Evolutionary conservation across 2,113 vertebrate genomes (phyloP), one percentile per base, ranked within the genome.

Genomic region (Poeciliopsis retropinna): DNA sequence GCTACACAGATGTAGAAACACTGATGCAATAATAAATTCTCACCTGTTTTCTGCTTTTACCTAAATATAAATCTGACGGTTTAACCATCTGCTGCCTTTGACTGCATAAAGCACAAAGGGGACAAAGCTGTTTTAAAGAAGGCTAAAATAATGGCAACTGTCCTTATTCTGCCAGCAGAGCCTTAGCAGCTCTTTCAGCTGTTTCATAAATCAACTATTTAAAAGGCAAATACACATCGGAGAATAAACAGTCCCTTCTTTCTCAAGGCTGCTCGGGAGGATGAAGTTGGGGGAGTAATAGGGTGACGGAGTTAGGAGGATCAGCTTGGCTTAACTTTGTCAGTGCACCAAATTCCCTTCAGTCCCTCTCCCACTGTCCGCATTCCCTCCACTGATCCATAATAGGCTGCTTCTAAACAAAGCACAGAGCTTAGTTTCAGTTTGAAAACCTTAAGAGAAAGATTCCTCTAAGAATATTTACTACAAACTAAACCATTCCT

Each of bases 201-300:
- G 29, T 81, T 82, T 71, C 28, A 86, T 87, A 73, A 75, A 86
- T 86, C 73, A 75, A 31, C 60, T 71, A 75, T 78, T 81, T 81
- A 76, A 85, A 75, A 74, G 60, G 72, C 69, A 75, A 63, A 66
- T 76, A 63, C 60, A 70, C 64, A 65, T 72, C 67, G 34, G 31
- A 67, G 75, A 60, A 69, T 83, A 85, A 85, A 83, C 70, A 79
- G 70, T 62, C 68, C 27, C 72, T 41, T 75, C 64, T 64, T 78
- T 70, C 66, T 74, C 62, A 73, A 79, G 70, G 76, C 72, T 78
- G 62, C 44, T 62, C 10, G n/a, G 75, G 80, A 81, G 80, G 79
- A 65, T 31, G 44, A 34, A 57, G 65, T 61, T 32, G 66, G 67
- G 64, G 31, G 61, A 67, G 68, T 69, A 25, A 70, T 60, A 51